Percentiles rank a stretch among this genome's conserved stretches.
phyloP scores from a whole-genome alignment of 92 coral and sea anemone genomes.

The Epizoanthus fatuus region DNA sequence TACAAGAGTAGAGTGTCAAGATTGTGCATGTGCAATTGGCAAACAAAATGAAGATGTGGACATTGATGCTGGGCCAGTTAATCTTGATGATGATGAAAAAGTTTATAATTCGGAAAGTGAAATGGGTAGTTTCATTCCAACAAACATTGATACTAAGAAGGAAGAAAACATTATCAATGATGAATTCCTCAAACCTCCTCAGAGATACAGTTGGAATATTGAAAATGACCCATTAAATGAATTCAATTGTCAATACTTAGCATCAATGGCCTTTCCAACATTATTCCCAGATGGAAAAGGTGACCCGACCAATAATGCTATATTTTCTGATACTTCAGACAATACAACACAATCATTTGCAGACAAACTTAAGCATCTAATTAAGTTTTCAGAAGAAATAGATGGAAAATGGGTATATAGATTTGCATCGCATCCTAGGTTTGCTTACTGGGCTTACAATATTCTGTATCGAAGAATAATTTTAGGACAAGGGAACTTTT shows the following conservation, averaged over 20 bases:
- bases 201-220: conserved; percentile 56
- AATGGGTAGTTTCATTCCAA: conserved; percentile 76
- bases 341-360: conserved; percentile 42
- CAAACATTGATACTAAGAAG: conserved; percentile 56
- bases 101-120: conserved; percentile 66
- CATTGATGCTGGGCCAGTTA: conserved; percentile 68
- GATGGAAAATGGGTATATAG: conserved; percentile 68
- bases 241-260: conserved; percentile 19
- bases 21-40: no score
- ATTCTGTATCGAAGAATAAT: conserved; percentile 57
- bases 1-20: conserved; percentile 54
- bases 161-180: conserved; percentile 45
- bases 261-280: conserved; percentile 67
- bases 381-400: conserved; percentile 54
- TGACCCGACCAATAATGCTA: conserved; percentile 53
- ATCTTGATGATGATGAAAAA: conserved; percentile 65
- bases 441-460: conserved; percentile 72
- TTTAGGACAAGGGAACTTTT: conserved; percentile 23
- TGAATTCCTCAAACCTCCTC: conserved; percentile 28
- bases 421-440: conserved; percentile 52
- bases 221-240: conserved; percentile 40
- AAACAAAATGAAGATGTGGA: conserved; percentile 25
- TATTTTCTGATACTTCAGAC: conserved; percentile 37
- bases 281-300: conserved; percentile 57
- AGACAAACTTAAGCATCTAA: conserved; percentile 51